Conservation (phyloP, 2,888 invertebrate species). For the Apotomis turbidana region DNA sequence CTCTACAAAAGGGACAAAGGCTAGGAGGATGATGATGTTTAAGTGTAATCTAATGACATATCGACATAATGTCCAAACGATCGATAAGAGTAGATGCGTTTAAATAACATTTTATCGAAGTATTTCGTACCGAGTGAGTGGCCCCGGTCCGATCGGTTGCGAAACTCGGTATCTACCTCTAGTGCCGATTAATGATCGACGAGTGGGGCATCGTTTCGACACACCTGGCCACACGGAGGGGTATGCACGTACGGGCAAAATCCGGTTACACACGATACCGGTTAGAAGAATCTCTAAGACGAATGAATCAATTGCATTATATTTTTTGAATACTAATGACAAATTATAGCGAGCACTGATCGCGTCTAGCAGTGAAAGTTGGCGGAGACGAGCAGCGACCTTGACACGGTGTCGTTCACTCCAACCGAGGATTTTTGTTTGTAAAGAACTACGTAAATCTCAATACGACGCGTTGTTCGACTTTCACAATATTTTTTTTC, state of each 20-base stretch:
- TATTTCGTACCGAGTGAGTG: slow-evolving; percentile 76
- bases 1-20: no score
- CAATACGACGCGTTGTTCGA: slow-evolving; percentile 43
- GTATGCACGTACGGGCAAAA: slow-evolving; percentile 58
- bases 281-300: slow-evolving; percentile 47
- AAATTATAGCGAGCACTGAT: neutral
- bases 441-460: slow-evolving; percentile 49
- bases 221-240: slow-evolving; percentile 65
- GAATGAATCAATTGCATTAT: slow-evolving; percentile 53
- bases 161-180: slow-evolving; percentile 68
- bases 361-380: slow-evolving; percentile 38
- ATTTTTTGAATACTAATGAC: slow-evolving; percentile 25
- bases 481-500: slow-evolving; percentile 30
- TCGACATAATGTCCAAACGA: slow-evolving; percentile 19
- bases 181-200: slow-evolving; percentile 76
- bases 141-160: slow-evolving; percentile 74
- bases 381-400: slow-evolving; percentile 54
- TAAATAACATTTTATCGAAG: slow-evolving; percentile 62
- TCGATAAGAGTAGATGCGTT: slow-evolving; percentile 55
- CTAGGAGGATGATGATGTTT: no score
- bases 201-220: slow-evolving; percentile 78
- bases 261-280: slow-evolving; percentile 51
- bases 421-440: slow-evolving; percentile 55
- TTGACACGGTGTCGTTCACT: slow-evolving; percentile 60
- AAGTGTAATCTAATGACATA: neutral